Base-by-base conservation (phyloP, 2,797 vertebrate species). In the Enteromius viviparus region DNA sequence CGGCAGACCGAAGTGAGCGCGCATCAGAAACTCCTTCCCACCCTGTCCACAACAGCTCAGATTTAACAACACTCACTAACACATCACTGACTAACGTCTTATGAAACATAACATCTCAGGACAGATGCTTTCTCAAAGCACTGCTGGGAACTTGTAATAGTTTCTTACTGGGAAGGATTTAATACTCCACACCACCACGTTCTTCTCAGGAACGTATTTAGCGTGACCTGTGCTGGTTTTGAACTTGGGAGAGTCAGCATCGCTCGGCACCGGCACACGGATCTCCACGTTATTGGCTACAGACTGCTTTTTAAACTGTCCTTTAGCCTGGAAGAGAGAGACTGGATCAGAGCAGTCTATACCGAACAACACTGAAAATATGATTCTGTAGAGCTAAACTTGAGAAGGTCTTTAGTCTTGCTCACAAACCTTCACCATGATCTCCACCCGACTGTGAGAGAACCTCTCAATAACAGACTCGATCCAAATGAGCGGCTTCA, bases 261-360 rank as follows among this genome's bases (percentile, higher is more conserved):
- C 97, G 15, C 97, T 98, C 45, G 97, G 97, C 14, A 99, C 97
- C 0, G 97, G 97, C 49, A 98, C 94, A 0, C 92, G 87, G 37
- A 99, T 96, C 90, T 98, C 97, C 90, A 99, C 97, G 0, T 97
- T 95, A 17, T 97, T 98, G 86, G 97, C 97, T 85, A 99, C 97
- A 0, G 97, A 99, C 83, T 99, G 97, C 89, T 97, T 98, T 93
- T 99, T 99, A 91, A 99, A 99, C 85, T 99, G 97, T 0, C 96
- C 97, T 90, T 98, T 98, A 70, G 97, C 97, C 97, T 99, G 79
- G n/a, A 26, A 66, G 47, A 79, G 2, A 34, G 19, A 76, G 7
- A 15, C 34, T 19, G 58, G 34, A 45, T 68, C 40, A 37, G 7
- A 14, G 58, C 40, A 58, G 9, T n/a, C 4, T 49, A 72, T n/a